phyloP scores from a whole-genome alignment of 1,140 invertebrate species.

The Neodiprion fabricii region DNA sequence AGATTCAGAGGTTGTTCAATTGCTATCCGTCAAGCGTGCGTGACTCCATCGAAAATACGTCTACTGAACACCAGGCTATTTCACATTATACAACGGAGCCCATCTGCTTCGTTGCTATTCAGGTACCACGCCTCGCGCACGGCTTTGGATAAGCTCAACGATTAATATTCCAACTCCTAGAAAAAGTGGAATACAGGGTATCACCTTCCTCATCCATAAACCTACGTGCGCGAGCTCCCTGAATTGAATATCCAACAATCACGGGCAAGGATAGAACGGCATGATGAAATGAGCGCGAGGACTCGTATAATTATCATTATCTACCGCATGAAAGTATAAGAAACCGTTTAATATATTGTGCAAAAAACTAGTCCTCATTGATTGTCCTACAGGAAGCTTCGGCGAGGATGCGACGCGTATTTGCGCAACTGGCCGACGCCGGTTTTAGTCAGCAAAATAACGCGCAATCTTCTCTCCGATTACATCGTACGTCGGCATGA shows the following conservation, averaged over 20 bases:
- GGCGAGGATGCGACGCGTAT: background rate
- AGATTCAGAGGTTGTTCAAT: background rate
- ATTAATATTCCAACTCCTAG: background rate
- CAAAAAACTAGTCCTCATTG: background rate
- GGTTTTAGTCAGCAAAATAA: background rate
- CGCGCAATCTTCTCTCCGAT: background rate
- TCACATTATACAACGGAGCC: too few relatives aligned
- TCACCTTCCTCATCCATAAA: background rate
- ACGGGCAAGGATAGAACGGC: background rate
- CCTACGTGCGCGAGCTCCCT: background rate
- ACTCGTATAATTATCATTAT: background rate
- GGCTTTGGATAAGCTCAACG: background rate
- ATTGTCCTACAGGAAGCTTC: background rate
- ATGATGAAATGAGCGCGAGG: background rate
- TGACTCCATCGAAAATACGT: background rate
- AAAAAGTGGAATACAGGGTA: slow-evolving; percentile 5
- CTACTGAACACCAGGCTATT: background rate
- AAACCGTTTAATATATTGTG: background rate
- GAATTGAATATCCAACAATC: slow-evolving; percentile 3
- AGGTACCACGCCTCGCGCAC: background rate
- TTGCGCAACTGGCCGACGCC: background rate
- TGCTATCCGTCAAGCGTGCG: background rate
- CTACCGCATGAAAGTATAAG: background rate
- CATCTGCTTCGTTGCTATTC: slow-evolving; percentile 7
- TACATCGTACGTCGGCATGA: background rate